Conservation (phyloP, 2,113 vertebrate species). For the Sciurus niger region DNA sequence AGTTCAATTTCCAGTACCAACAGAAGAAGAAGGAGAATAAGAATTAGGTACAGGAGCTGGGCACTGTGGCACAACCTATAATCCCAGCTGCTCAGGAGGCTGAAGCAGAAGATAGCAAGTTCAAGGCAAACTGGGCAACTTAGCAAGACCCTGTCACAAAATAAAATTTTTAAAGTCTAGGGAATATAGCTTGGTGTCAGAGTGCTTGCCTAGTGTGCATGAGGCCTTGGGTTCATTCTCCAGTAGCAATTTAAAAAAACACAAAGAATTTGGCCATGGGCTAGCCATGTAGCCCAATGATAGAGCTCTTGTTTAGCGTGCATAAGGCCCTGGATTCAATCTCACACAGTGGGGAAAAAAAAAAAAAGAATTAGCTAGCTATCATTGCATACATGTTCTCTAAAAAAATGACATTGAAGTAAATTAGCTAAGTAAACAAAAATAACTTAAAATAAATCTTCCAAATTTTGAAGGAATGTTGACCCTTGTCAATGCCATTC, state of each 20-base stretch:
- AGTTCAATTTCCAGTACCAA: background rate
- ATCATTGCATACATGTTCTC: background rate
- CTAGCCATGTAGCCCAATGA: too few relatives aligned
- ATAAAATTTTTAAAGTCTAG: background rate
- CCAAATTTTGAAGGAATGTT: background rate
- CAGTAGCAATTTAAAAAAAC: background rate
- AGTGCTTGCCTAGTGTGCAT: background rate
- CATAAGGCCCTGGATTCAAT: too few relatives aligned
- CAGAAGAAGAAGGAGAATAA: background rate
- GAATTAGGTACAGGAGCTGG: background rate
- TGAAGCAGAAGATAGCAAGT: background rate
- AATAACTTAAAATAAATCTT: constrained; percentile 12
- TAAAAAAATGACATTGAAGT: constrained; percentile 15
- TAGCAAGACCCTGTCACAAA: background rate
- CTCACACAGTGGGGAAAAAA: background rate
- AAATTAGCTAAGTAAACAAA: constrained; percentile 43
- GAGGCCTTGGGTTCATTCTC: background rate
- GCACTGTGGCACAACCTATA: background rate
- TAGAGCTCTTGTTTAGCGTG: too few relatives aligned
- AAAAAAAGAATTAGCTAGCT: background rate
- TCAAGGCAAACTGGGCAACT: background rate
- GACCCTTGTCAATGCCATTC: background rate
- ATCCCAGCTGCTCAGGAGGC: background rate
- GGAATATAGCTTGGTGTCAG: background rate
- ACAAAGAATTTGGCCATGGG: too few relatives aligned